Conservation (phyloP, 2,888 invertebrate species). For the Rhaphigaster nebulosa region DNA sequence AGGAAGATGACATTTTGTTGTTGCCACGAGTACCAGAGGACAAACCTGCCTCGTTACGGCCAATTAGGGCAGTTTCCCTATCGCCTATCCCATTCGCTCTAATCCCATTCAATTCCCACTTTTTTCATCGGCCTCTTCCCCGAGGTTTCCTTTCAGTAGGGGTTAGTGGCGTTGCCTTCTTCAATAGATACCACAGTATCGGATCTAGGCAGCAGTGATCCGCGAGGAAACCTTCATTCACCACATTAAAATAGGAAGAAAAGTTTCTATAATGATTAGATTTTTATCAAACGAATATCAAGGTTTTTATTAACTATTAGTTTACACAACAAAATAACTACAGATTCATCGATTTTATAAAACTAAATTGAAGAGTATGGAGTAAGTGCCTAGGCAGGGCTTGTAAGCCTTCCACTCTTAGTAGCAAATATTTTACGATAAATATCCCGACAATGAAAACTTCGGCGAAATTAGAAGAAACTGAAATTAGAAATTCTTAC, state of each 20-base stretch:
- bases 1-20: conserved; percentile 37
- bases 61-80: neutral
- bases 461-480: no score
- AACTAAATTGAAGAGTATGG: no score
- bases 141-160: neutral
- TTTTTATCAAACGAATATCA: no score
- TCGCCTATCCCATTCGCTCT: neutral
- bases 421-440: no score
- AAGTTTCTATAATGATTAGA: no score
- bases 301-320: no score
- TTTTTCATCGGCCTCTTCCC: neutral
- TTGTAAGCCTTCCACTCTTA: no score
- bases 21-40: conserved; percentile 10
- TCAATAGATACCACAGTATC: neutral
- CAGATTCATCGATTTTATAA: no score
- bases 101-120: neutral
- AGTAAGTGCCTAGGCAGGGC: no score
- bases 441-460: no score
- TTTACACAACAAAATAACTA: no score
- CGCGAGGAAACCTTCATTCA: neutral
- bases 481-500: no score
- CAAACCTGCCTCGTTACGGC: conserved; percentile 41
- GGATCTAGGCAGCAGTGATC: neutral
- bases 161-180: neutral
- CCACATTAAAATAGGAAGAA: neutral